Percentiles rank a stretch among this genome's conserved stretches.
Evolutionary conservation across 1,140 invertebrate species (phyloP).

Genomic region (Pseudomyrmex sp.): DNA sequence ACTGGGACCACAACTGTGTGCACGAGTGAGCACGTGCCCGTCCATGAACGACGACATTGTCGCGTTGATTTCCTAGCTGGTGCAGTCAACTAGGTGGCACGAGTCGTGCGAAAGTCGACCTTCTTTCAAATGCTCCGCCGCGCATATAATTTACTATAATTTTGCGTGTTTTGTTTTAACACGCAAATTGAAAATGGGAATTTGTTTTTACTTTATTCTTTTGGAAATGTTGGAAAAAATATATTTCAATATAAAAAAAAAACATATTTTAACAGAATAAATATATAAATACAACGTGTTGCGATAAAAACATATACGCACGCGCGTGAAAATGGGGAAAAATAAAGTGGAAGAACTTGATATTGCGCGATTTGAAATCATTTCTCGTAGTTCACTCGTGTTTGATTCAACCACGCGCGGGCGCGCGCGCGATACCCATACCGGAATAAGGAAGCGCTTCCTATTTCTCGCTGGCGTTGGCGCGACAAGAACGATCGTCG

Average conservation of each 20-base stretch:
- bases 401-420: neutral
- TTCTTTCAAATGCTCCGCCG: conserved; percentile 40
- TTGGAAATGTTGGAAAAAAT: neutral
- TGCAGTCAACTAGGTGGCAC: conserved; percentile 18
- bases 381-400: no score
- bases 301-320: no score
- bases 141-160: neutral
- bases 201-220: neutral
- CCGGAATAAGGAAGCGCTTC: conserved; percentile 51
- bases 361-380: neutral
- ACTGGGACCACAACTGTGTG: conserved; percentile 47
- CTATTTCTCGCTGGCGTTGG: conserved; percentile 1
- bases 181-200: no score
- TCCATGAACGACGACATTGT: conserved; percentile 56
- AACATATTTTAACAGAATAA: neutral
- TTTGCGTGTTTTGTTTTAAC: neutral
- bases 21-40: conserved; percentile 47
- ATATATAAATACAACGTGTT: no score
- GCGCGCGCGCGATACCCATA: conserved; percentile 1
- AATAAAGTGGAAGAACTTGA: neutral
- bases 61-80: neutral
- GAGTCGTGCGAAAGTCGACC: conserved; percentile 49
- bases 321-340: no score
- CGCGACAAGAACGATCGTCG: neutral
- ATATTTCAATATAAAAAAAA: conserved; percentile 7